Evolutionary conservation across 30 jellyfish, hydroid and myxozoan genomes (phyloP).

Genomic region (Chrysaora quinquecirrha): DNA sequence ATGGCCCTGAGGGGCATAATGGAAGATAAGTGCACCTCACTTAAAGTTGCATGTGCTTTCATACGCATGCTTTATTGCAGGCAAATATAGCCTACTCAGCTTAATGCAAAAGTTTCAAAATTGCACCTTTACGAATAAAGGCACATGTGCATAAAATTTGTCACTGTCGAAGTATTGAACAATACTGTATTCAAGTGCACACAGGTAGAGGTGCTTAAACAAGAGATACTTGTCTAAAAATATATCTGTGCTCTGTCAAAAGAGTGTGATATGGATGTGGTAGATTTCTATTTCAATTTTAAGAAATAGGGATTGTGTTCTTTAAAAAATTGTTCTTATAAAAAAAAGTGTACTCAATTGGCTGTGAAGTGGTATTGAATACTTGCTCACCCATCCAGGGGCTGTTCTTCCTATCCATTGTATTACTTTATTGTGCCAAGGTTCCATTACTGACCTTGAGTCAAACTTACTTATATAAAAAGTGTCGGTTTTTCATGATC

Average conservation of each 20-base stretch:
- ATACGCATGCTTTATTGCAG: not conserved
- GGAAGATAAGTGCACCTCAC: not conserved
- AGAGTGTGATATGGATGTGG: slow-evolving; percentile 4
- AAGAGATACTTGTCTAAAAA: not conserved
- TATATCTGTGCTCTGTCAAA: slow-evolving; percentile 1
- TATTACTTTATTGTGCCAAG: not conserved
- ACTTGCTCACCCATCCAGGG: slow-evolving; percentile 1
- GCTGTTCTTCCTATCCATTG: not conserved
- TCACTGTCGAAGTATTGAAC: not conserved
- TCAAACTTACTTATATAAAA: not conserved
- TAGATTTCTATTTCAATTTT: not conserved
- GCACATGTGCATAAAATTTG: not conserved
- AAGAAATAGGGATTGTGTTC: not conserved
- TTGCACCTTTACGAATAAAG: not conserved
- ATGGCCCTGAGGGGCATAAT: slow-evolving; percentile 6
- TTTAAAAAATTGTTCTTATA: not conserved
- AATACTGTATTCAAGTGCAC: slow-evolving; percentile 1
- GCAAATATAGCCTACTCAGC: not conserved
- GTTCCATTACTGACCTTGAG: not conserved
- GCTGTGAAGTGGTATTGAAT: not conserved
- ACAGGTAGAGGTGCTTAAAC: not conserved
- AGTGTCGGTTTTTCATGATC: no score
- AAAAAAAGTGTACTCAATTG: not conserved
- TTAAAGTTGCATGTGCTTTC: not conserved
- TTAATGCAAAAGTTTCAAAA: not conserved